phyloP scores from a whole-genome alignment of 1,140 invertebrate species.

The Achatina immaculata region DNA sequence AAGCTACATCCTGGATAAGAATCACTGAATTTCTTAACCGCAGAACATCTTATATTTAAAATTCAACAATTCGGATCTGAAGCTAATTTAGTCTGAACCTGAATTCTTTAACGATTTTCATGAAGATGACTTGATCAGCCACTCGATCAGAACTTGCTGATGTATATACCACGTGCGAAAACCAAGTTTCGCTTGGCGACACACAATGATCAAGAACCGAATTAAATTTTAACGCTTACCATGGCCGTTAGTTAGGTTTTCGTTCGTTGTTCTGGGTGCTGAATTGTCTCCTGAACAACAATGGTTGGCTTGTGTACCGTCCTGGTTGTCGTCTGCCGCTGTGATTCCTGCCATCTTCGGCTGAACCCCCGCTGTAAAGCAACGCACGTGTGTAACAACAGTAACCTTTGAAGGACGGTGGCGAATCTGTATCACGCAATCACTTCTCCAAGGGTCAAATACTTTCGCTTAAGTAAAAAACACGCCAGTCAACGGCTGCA shows the following conservation, averaged over 20 bases:
- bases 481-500: background rate
- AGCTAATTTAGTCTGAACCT: no score
- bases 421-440: constrained; percentile 20
- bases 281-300: constrained; percentile 12
- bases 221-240: constrained; percentile 27
- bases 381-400: constrained; percentile 33
- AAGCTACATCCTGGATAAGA: no score
- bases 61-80: no score
- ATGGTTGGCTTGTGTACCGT: background rate
- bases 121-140: no score
- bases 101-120: no score
- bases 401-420: constrained; percentile 38
- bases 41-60: no score
- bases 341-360: constrained; percentile 43
- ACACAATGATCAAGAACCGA: background rate
- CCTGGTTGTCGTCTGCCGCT: constrained; percentile 29
- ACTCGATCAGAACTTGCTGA: no score
- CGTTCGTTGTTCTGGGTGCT: background rate
- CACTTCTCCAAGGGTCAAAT: background rate
- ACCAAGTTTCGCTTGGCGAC: background rate
- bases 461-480: background rate
- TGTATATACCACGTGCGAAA: background rate
- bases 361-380: background rate
- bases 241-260: constrained; percentile 35
- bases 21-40: no score